phyloP scores from a whole-genome alignment of 2,113 vertebrate genomes.

The mouse (Mus musculus) region GRCm39 chr6:54380001-54380500 shows the following conservation, averaged over 20 bases:
- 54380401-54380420: not conserved
- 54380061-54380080: not conserved
- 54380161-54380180: not conserved
- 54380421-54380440: not conserved
- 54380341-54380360: not conserved
- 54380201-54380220: not conserved
- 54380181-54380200: not conserved
- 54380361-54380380: not conserved
- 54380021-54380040: not conserved
- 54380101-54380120: not conserved
- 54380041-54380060: not conserved
- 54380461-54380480: not conserved
- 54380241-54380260: not conserved
- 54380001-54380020: not conserved
- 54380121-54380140: not conserved
- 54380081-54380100: not conserved
- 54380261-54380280: not conserved
- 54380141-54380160: not conserved
- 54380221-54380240: too few relatives aligned
- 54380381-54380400: not conserved
- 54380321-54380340: not conserved
- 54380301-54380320: not conserved
- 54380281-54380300: not conserved
- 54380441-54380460: not conserved
- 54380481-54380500: not conserved